Base-by-base conservation (phyloP, 2,888 invertebrate genomes). In the Gnatocerus cornutus region DNA sequence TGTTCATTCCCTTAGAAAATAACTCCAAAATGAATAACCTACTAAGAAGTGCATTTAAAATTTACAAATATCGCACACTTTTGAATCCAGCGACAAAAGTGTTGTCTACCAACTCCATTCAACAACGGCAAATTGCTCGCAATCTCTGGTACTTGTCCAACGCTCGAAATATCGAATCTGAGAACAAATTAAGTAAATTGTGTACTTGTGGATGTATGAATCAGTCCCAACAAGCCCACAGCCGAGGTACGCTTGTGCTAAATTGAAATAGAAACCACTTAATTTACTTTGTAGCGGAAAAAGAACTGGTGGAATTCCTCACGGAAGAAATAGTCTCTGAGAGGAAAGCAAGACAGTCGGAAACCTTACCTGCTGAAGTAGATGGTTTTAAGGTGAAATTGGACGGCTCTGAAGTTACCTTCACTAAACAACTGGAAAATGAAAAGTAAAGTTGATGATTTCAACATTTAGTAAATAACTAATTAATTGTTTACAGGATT, bases 271-370 rank as follows among this genome's bases (percentile, higher is more conserved):
- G 1, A 1, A 4, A 21, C 4, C 21, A 50, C 10, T 13, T 29
- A n/a, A 10, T 7, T 7, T 10, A 21, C 4, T 13, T 76, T 77
- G 14, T 72, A 96, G 95, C 93, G 78, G 96, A 96, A 83, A 89
- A 91, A 74, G 96, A 96, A 81, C 87, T 99, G 55, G 92, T 95
- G 0, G 95, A 96, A 82, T 98, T 98, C 82, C 86, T 99, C 21
- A 92, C 93, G 0, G 96, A 98, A 80, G 98, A 99, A 87, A 98
- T 99, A 72, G 88, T 93, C 21, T 93, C 95, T 0, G 98, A 98
- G 83, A 92, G 93, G 76, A 94, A 95, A 82, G 90, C 93, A 1
- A 93, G 92, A 80, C 93, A 94, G 82, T 83, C 90, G 10, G 91
- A 93, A 83, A 88, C 89, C 0, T 87, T 95, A 74, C 93, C 96